Evolutionary conservation across 2,113 vertebrate species (phyloP).

Genomic region (Myocastor coypus): DNA sequence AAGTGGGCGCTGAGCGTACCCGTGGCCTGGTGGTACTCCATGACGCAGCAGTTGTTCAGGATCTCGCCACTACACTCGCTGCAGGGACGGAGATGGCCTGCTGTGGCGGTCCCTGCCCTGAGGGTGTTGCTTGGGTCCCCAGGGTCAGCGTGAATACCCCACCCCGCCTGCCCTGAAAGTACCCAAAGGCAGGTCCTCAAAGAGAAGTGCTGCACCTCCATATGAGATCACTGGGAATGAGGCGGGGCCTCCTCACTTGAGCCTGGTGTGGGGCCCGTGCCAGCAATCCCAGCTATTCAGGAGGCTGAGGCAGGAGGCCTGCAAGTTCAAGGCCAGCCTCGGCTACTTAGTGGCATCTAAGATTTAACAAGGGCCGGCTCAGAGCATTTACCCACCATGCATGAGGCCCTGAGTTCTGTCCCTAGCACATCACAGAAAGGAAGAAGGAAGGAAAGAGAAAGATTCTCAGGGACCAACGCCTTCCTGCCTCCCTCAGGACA

Average conservation of each 20-base stretch:
- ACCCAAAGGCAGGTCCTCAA: neutral
- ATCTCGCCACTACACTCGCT: constrained; percentile 98
- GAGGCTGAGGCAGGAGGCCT: neutral
- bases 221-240: too few relatives aligned
- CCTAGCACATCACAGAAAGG: neutral
- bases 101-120: neutral
- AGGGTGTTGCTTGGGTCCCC: neutral
- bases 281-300: neutral
- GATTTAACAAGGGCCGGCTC: neutral
- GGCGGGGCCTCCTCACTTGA: neutral
- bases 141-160: neutral
- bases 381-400: neutral
- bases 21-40: constrained; percentile 98
- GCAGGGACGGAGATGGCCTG: neutral
- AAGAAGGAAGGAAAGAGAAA: neutral
- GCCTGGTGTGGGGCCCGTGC: neutral
- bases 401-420: neutral
- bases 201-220: neutral
- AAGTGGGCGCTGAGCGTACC: constrained; percentile 97
- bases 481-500: neutral
- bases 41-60: constrained; percentile 98
- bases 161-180: neutral
- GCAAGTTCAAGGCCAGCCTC: neutral
- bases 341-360: neutral
- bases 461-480: neutral